Conservation (phyloP, 2,797 vertebrate species). For the Scarus forsteni region DNA sequence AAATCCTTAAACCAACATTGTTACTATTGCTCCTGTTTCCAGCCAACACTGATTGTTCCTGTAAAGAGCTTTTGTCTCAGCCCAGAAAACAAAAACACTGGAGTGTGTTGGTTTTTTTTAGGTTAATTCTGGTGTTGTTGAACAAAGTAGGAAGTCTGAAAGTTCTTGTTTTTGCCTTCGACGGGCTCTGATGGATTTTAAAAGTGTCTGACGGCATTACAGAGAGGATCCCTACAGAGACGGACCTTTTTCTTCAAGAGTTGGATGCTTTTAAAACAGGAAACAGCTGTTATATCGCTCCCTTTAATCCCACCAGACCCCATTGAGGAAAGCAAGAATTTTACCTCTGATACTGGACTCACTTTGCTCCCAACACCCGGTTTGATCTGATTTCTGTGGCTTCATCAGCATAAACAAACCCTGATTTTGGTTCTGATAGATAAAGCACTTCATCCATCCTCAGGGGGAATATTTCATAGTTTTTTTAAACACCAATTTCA, state of each 20-base stretch:
- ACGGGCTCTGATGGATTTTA: neutral
- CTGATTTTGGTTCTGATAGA: too few species aligned
- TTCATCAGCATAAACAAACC: too few species aligned
- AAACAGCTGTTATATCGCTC: neutral
- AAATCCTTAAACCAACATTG: conserved; percentile 6
- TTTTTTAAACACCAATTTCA: too few species aligned
- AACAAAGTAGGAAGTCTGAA: neutral
- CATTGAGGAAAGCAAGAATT: neutral
- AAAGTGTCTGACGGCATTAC: neutral
- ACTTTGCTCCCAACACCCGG: too few species aligned
- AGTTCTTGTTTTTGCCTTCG: neutral
- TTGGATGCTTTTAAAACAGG: neutral
- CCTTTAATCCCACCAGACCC: neutral
- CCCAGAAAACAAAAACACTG: neutral
- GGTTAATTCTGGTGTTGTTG: neutral
- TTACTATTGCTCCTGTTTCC: neutral
- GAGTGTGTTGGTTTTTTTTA: neutral
- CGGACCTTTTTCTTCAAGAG: neutral
- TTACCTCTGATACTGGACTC: neutral
- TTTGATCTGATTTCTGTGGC: too few species aligned
- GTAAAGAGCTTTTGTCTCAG: neutral
- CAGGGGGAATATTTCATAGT: too few species aligned
- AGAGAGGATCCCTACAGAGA: neutral
- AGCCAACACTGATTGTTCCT: conserved; percentile 1
- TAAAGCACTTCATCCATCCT: too few species aligned